Evolutionary conservation across 2,888 invertebrate species (phyloP).

Genomic region (Leuctra nigra): DNA sequence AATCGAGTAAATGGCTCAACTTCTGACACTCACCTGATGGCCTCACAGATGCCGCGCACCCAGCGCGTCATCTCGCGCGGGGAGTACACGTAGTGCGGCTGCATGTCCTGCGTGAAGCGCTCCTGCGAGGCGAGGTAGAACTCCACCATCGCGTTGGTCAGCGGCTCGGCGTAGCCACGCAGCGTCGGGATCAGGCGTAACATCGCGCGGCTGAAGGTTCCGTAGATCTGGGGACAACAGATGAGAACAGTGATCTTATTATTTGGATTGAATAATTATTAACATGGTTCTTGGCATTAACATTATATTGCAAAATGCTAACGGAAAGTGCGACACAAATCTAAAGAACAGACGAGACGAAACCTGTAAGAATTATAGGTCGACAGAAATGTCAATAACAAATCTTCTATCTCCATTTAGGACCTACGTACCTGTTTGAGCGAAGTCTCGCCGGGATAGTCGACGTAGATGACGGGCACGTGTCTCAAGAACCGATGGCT

Average conservation of each 20-base stretch:
- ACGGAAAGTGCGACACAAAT: no score
- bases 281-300: no score
- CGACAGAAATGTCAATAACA: no score
- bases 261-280: no score
- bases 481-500: constrained; percentile 86
- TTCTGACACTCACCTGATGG: constrained; percentile 78
- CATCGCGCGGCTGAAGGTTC: constrained; percentile 98
- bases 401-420: no score
- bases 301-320: no score
- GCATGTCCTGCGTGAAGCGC: constrained; percentile 98
- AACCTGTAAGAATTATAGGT: no score
- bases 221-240: constrained; percentile 68
- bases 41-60: constrained; percentile 99
- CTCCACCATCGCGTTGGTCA: constrained; percentile 99
- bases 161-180: constrained; percentile 88
- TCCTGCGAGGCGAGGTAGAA: constrained; percentile 96
- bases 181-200: constrained; percentile 86
- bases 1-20: no score
- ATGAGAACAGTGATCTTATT: no score
- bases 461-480: constrained; percentile 98
- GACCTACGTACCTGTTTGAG: constrained; percentile 78
- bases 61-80: constrained; percentile 98
- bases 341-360: no score
- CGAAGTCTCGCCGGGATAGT: constrained; percentile 97
- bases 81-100: constrained; percentile 99